Evolutionary conservation across 2,797 vertebrate genomes (phyloP).

Genomic region (Muscicapa striata): DNA sequence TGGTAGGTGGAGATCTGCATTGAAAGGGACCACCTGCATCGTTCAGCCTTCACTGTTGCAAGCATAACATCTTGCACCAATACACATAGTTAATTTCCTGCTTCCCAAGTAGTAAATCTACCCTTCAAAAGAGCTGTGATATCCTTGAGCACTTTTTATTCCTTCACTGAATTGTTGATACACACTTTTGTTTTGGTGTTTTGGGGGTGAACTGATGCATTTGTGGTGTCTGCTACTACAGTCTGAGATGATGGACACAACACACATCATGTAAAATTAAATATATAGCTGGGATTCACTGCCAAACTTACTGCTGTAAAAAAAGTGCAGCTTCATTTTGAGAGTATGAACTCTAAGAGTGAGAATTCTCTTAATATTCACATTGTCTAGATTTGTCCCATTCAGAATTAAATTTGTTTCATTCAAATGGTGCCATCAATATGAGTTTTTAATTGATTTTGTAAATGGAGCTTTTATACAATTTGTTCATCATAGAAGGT

Average conservation of each 20-base stretch:
- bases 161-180: background rate
- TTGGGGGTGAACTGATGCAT: background rate
- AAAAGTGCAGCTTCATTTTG: background rate
- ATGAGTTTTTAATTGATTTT: background rate
- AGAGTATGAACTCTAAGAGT: background rate
- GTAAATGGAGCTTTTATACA: background rate
- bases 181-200: background rate
- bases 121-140: background rate
- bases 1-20: background rate
- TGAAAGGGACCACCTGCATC: background rate
- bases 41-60: background rate
- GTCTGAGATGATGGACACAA: background rate
- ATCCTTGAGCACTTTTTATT: background rate
- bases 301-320: background rate
- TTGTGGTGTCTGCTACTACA: background rate
- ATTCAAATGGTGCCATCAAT: background rate
- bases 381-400: background rate
- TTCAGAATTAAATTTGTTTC: background rate
- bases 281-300: background rate
- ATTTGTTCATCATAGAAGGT: background rate
- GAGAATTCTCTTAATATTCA: background rate
- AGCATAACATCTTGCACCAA: background rate
- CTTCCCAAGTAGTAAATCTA: background rate
- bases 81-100: background rate
- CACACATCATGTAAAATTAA: fast-evolving